Evolutionary conservation across 64 coral and sea anemone genomes (phyloP).

Genomic region (Cladopsammia gracilis): DNA sequence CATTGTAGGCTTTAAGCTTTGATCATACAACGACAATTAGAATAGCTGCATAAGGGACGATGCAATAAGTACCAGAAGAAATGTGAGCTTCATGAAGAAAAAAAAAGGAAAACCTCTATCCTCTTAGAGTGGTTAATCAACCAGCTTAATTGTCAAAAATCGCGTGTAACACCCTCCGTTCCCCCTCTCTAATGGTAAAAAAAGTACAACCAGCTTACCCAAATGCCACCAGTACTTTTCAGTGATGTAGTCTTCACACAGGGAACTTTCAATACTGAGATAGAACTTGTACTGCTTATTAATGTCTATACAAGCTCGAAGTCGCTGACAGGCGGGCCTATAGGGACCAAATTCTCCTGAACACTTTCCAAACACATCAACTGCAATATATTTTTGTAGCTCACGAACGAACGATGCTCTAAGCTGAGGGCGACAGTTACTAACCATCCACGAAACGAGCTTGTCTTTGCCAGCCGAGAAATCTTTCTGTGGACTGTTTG

Average conservation of each 20-base stretch:
- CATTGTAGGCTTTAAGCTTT: too few species aligned
- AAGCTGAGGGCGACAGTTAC: background rate
- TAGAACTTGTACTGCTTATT: background rate
- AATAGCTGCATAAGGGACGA: too few species aligned
- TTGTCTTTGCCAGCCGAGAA: background rate
- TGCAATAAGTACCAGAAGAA: too few species aligned
- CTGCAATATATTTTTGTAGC: background rate
- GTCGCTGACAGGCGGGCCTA: background rate
- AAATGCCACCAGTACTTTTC: conserved; percentile 5
- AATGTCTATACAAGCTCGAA: background rate
- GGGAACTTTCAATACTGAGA: background rate
- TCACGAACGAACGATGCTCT: background rate
- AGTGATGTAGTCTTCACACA: background rate
- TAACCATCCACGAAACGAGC: background rate
- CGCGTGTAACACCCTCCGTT: too few species aligned
- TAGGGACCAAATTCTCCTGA: background rate
- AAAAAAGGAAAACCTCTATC: too few species aligned
- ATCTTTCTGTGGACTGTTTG: background rate
- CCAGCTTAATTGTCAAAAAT: too few species aligned
- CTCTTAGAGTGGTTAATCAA: too few species aligned
- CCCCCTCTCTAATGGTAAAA: too few species aligned
- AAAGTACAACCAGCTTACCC: background rate
- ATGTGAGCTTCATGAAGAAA: too few species aligned
- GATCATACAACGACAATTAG: too few species aligned
- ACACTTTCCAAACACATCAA: background rate